Conservation (phyloP, 2,113 vertebrate genomes). For the Ginglymostoma cirratum region DNA sequence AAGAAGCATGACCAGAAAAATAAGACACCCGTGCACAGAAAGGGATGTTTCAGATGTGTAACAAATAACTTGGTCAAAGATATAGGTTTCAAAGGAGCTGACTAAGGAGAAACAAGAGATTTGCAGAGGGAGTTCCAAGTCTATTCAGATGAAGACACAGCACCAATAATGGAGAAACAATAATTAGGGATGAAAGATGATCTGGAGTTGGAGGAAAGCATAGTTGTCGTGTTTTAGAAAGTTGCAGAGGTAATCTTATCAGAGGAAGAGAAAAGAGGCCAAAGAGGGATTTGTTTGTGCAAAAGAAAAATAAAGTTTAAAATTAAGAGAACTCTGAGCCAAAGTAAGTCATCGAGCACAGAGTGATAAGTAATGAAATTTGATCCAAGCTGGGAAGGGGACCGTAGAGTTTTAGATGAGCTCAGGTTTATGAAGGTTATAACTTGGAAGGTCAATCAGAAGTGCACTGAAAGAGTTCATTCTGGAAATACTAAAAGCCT, state of each 20-base stretch:
- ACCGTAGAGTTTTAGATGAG: not conserved
- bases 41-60: not conserved
- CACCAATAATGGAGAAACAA: not conserved
- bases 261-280: not conserved
- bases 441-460: not conserved
- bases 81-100: not conserved
- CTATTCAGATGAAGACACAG: not conserved
- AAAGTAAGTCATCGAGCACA: not conserved
- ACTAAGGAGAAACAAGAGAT: not conserved
- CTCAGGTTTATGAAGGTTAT: not conserved
- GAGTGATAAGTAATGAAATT: not conserved
- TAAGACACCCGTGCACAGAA: not conserved
- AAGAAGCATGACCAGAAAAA: not conserved
- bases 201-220: not conserved
- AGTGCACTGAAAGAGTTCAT: not conserved
- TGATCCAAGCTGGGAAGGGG: not conserved
- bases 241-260: not conserved
- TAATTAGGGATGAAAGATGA: not conserved
- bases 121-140: not conserved
- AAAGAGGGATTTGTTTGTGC: not conserved
- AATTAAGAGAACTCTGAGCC: not conserved
- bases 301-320: not conserved
- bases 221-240: not conserved
- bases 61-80: not conserved
- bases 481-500: not conserved